phyloP scores from a whole-genome alignment of 2,113 vertebrate species.

The Benitochromis conjunctus region DNA sequence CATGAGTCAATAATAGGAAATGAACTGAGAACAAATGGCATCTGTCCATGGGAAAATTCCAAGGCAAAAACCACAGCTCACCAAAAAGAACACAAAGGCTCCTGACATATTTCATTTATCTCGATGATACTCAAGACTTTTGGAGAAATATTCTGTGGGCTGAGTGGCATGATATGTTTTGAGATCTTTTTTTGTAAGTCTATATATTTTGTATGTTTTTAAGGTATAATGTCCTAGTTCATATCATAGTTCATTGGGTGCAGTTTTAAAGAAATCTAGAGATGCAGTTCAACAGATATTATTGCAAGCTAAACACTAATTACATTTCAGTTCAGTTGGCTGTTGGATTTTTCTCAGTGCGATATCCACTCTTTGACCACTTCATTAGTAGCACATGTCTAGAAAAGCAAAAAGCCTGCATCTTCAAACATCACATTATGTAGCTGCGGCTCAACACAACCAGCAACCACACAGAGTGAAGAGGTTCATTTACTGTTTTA shows the following conservation, averaged over 20 bases:
- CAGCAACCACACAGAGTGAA: conserved; percentile 5
- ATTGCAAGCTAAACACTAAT: not conserved
- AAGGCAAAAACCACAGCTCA: too few species aligned
- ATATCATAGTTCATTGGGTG: not conserved
- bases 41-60: not conserved
- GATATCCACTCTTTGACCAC: conserved; percentile 8
- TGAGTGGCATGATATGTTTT: not conserved
- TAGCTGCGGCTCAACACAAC: not conserved
- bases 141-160: not conserved
- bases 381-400: conserved; percentile 30
- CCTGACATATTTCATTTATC: not conserved
- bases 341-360: not conserved
- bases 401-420: not conserved
- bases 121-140: not conserved
- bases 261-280: not conserved
- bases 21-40: not conserved
- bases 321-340: not conserved
- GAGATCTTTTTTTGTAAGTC: fast-evolving
- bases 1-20: not conserved
- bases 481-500: not conserved
- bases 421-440: not conserved
- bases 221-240: not conserved
- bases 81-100: not conserved
- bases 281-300: not conserved
- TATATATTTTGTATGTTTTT: not conserved